Percentiles rank a stretch among this genome's conserved stretches.
phyloP scores from a whole-genome alignment of 1,140 invertebrate genomes.

The Whitmania pigra region DNA sequence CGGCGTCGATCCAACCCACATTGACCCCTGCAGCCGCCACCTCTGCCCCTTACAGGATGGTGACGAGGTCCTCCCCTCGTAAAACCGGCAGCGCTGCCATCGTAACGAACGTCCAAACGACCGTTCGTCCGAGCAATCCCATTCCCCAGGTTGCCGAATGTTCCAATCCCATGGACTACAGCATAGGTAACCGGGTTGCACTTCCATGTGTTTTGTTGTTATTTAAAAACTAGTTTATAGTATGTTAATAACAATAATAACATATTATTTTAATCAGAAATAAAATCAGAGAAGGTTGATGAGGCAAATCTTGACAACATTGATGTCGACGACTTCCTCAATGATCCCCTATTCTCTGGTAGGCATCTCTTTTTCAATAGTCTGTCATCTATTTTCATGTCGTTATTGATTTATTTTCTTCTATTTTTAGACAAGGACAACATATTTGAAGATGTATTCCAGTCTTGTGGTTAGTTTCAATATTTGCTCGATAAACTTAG shows the following conservation, averaged over 20 bases:
- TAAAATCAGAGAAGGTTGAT: not conserved
- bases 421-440: not conserved
- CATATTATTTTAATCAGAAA: not conserved
- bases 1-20: not conserved
- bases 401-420: not conserved
- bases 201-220: not conserved
- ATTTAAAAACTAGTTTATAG: not conserved
- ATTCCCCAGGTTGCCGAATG: too few relatives aligned
- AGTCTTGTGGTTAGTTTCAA: not conserved
- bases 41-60: slow-evolving; percentile 31
- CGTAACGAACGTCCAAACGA: too few relatives aligned
- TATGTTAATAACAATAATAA: not conserved
- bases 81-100: slow-evolving; percentile 23
- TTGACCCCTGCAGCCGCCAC: not conserved
- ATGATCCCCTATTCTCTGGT: too few relatives aligned
- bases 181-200: not conserved
- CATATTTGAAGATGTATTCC: not conserved
- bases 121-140: too few relatives aligned
- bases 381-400: too few relatives aligned
- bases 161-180: not conserved
- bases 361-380: too few relatives aligned
- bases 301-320: too few relatives aligned
- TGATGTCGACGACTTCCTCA: too few relatives aligned
- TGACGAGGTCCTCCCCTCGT: slow-evolving; percentile 38
- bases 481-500: not conserved